A percentile compares a stretch with the other conserved stretches of the same genome.
phyloP scores from a whole-genome alignment of 2,888 invertebrate genomes.

The Lithosia quadra region DNA sequence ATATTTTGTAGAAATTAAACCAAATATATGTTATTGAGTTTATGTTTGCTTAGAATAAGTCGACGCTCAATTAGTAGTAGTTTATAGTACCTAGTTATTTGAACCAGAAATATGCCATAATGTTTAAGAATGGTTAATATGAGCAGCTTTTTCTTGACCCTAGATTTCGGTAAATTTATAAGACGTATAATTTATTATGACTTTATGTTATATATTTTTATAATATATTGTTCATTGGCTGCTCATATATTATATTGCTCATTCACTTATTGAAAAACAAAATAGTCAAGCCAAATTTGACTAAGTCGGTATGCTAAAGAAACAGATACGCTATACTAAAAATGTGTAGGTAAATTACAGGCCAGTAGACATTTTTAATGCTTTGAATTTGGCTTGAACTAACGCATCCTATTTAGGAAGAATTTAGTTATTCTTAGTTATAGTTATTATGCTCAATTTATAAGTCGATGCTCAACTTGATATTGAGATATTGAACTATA shows the following conservation, averaged over 20 bases:
- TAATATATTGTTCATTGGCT: constrained; percentile 9
- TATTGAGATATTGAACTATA: constrained; percentile 22
- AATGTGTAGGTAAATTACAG: constrained; percentile 36
- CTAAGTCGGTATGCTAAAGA: constrained; percentile 24
- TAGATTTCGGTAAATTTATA: neutral
- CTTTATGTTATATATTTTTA: neutral
- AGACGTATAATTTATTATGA: constrained; percentile 1
- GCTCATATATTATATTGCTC: constrained; percentile 30
- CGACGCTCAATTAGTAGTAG: constrained; percentile 68
- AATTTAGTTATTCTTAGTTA: constrained; percentile 23
- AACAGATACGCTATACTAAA: constrained; percentile 17
- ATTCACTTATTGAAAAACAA: neutral
- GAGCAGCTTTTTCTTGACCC: constrained; percentile 27
- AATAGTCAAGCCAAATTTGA: constrained; percentile 47
- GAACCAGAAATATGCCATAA: constrained; percentile 68
- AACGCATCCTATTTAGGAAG: constrained; percentile 17
- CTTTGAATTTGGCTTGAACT: constrained; percentile 51
- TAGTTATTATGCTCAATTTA: constrained; percentile 36
- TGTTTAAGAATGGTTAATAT: constrained; percentile 53
- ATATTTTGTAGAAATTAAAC: constrained; percentile 75
- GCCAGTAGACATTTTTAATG: constrained; percentile 51
- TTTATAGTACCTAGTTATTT: constrained; percentile 46
- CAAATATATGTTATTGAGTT: constrained; percentile 75
- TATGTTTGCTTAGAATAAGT: constrained; percentile 63
- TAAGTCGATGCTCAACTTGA: constrained; percentile 36